Base-by-base conservation (phyloP, 2,888 invertebrate species). In the Leptopilina syphax region DNA sequence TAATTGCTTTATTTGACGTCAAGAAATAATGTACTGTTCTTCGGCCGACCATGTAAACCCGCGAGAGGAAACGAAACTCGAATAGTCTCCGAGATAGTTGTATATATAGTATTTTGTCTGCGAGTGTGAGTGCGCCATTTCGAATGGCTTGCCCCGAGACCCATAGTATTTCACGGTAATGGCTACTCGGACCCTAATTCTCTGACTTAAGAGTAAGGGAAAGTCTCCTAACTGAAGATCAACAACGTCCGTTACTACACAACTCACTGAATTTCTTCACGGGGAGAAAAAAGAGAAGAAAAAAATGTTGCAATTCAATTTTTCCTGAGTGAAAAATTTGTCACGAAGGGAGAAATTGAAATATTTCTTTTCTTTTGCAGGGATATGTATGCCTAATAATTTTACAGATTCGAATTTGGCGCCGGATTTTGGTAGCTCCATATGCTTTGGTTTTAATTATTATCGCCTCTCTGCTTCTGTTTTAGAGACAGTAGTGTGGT, bases 1-100 rank as follows among this genome's bases (percentile, higher is more conserved):
- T 92, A 92, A 92, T 92, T 92, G 92, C 92, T 92, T 92, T 91
- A 92, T 92, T 92, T 91, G 92, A 92, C 92, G 91, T 90, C 89
- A 88, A 89, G 92, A 91, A 92, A 91, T 92, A 92, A 92, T 91
- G 90, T 89, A 89, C 88, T 83, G 84, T 85, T 79, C 84, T 82
- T 83, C 80, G 79, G 79, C 79, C 83, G 82, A 81, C 84, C 76
- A 65, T 66, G 84, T 83, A 84, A 84, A 83, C 85, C 84, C 84
- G 85, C 85, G 85, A 85, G 86, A 8, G 8, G 82, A 85, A 87
- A 87, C 84, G 79, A 82, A 83, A 83, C 65, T 79, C 13, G 80
- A 83, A 82, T 82, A 68, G 80, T 50, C 50, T 50, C 34, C 82
- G 77, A 57, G 34, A 54, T 73, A 57, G 73, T 34, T 34, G 34